Percentiles rank a stretch among this genome's conserved stretches.
Evolutionary conservation across 92 coral and sea anemone genomes (phyloP).

Genomic region (Zoanthus sansibaricus): DNA sequence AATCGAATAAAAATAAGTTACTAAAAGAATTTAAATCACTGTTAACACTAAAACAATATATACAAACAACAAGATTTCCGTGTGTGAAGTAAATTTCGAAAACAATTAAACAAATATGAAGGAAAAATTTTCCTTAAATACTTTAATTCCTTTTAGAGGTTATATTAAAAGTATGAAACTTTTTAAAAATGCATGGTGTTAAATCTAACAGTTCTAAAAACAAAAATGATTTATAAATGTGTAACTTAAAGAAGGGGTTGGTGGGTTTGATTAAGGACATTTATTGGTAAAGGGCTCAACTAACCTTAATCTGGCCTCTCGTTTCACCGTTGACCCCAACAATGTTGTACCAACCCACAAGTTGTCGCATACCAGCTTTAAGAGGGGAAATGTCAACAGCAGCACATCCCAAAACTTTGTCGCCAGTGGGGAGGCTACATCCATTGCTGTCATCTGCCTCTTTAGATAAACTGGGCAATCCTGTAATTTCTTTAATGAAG

Average conservation of each 20-base stretch:
- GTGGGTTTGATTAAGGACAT: neutral
- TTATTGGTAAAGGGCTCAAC: neutral
- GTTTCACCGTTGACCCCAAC: slow-evolving; percentile 88
- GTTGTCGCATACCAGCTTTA: slow-evolving; percentile 90
- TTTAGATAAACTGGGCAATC: slow-evolving; percentile 21
- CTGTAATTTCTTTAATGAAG: neutral
- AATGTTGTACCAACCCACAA: slow-evolving; percentile 96
- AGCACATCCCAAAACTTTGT: slow-evolving; percentile 80
- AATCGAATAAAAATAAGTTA: neutral
- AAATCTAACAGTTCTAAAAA: no score
- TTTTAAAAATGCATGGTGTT: no score
- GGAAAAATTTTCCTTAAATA: no score
- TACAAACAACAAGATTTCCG: no score
- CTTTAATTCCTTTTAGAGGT: no score
- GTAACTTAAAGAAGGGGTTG: neutral
- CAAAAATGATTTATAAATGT: no score
- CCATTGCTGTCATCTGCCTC: slow-evolving; percentile 32
- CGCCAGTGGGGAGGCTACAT: slow-evolving; percentile 53
- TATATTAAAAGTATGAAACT: no score
- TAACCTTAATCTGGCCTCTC: slow-evolving; percentile 95
- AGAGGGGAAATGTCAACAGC: slow-evolving; percentile 89
- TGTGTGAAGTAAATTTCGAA: no score
- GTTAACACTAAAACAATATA: no score
- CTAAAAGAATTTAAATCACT: no score
- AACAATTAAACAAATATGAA: no score